Evolutionary conservation across 2,888 invertebrate genomes (phyloP).

Genomic region (Drosophila flavopinicola): DNA sequence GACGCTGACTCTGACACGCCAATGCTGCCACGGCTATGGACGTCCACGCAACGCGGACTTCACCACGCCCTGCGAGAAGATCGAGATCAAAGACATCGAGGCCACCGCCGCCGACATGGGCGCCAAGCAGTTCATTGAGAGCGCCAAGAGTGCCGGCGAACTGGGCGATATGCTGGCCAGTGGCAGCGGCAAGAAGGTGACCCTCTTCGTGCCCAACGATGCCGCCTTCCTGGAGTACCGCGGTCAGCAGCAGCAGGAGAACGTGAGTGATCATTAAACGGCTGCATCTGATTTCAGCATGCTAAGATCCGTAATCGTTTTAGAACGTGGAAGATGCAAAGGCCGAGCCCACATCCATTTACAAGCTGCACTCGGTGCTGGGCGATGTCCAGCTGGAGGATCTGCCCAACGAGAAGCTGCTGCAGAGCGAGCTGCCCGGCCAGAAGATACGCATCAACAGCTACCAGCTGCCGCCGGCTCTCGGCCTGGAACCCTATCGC

Average conservation of each 20-base stretch:
- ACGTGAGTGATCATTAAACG: constrained; percentile 82
- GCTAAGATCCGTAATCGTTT: background rate
- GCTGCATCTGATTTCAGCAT: background rate
- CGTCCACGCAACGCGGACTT: constrained; percentile 83
- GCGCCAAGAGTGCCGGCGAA: constrained; percentile 85
- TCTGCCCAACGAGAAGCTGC: constrained; percentile 86
- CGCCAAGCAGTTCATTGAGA: constrained; percentile 86
- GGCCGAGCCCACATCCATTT: constrained; percentile 83
- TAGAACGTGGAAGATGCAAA: constrained; percentile 85
- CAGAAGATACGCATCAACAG: constrained; percentile 83
- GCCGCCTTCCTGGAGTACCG: constrained; percentile 86
- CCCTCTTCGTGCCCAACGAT: constrained; percentile 88
- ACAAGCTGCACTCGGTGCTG: constrained; percentile 86
- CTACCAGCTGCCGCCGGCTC: constrained; percentile 76
- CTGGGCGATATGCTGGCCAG: constrained; percentile 85
- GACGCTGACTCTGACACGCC: constrained; percentile 87
- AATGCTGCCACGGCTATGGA: constrained; percentile 89
- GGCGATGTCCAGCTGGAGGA: constrained; percentile 86
- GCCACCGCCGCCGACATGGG: constrained; percentile 86
- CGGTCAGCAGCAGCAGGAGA: constrained; percentile 85
- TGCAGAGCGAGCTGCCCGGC: constrained; percentile 81
- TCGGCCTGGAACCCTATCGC: constrained; percentile 76
- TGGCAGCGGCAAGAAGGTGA: constrained; percentile 85
- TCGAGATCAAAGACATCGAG: constrained; percentile 86
- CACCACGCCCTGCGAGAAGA: constrained; percentile 85